These are phyloP conservation scores for Polydrusus pterygomalis DNA, from an alignment of 2,888 invertebrate genomes.

Conservation along the genomic window DNA sequence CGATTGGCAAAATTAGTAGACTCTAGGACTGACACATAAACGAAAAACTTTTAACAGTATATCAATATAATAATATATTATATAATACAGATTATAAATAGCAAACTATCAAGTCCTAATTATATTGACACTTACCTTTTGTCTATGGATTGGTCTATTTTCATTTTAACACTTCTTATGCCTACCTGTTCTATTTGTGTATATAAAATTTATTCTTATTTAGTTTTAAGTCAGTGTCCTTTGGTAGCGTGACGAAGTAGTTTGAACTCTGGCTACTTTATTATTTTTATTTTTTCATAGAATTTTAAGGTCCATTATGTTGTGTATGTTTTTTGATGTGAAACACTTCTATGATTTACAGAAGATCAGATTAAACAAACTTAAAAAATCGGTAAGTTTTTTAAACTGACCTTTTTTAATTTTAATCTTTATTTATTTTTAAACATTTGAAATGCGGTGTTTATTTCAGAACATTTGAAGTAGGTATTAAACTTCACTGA, in stretches of 20 bases:
- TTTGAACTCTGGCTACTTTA: slow-evolving; percentile 18
- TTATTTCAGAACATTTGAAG: no score
- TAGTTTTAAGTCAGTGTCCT: slow-evolving; percentile 14
- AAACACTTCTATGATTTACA: slow-evolving; percentile 36
- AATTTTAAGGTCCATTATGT: not conserved
- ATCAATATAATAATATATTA: no score
- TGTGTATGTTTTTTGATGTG: slow-evolving; percentile 9
- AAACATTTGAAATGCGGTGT: no score
- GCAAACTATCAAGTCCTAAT: not conserved
- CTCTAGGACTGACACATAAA: no score
- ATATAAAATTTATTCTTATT: slow-evolving; percentile 10
- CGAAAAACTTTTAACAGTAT: no score
- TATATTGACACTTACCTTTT: slow-evolving; percentile 13
- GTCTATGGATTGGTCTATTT: slow-evolving; percentile 25
- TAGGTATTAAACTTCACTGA: no score
- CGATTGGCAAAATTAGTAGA: no score
- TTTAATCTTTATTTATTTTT: not conserved
- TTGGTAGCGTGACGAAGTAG: slow-evolving; percentile 21
- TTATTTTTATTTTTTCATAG: not conserved
- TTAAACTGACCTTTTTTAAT: not conserved
- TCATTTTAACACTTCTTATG: slow-evolving; percentile 10
- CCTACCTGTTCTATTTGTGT: slow-evolving; percentile 26
- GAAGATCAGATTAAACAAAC: slow-evolving; percentile 35
- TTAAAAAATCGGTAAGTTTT: slow-evolving; percentile 50
- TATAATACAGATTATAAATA: no score